A percentile compares a stretch with the other conserved stretches of the same genome.
Conservation (phyloP, 2,797 vertebrate species). For the Spheniscus humboldti region DNA sequence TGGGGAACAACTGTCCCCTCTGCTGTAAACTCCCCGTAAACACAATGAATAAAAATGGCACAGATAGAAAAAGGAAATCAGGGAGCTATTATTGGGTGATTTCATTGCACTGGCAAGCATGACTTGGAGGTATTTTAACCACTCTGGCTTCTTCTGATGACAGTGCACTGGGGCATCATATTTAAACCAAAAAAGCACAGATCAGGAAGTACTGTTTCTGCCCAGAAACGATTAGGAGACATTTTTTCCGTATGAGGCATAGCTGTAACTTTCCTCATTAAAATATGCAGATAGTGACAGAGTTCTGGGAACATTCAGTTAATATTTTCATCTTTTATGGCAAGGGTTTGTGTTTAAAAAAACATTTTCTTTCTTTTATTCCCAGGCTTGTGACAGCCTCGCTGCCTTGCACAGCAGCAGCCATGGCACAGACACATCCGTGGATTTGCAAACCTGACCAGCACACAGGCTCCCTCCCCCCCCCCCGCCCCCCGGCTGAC, state of each 20-base stretch:
- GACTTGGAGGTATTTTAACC: not conserved
- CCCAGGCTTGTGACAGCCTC: not conserved
- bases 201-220: not conserved
- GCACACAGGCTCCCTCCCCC: not conserved
- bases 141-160: not conserved
- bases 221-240: not conserved
- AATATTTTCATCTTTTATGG: not conserved
- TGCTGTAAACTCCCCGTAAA: not conserved
- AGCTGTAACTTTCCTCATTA: not conserved
- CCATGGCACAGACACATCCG: fast-evolving
- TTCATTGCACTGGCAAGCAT: not conserved
- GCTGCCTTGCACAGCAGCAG: not conserved
- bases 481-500: not conserved
- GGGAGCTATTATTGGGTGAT: not conserved
- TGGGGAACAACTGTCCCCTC: not conserved
- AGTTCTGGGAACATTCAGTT: not conserved
- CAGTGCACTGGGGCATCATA: not conserved
- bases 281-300: not conserved
- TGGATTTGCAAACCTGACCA: too few relatives aligned
- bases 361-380: not conserved
- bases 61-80: not conserved
- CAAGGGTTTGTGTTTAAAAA: not conserved
- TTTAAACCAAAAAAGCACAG: not conserved
- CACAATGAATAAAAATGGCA: not conserved
- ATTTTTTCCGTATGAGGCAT: not conserved